A percentile compares a stretch with the other conserved stretches of the same genome.
Evolutionary conservation across 2,797 vertebrate species (phyloP).

Genomic region (Pogoniulus pusillus): DNA sequence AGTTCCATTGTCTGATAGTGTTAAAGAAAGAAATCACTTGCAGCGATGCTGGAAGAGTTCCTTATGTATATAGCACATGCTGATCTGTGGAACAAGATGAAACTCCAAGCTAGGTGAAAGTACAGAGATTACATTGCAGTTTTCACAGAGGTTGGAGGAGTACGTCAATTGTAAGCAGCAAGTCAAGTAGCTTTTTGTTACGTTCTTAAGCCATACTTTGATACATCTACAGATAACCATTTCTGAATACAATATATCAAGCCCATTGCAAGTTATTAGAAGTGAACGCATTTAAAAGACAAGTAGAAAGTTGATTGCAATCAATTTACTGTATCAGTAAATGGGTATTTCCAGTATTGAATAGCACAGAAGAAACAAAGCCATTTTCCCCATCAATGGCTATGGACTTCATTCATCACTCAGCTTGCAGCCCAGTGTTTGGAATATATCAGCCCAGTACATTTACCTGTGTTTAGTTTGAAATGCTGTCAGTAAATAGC

Average conservation of each 20-base stretch:
- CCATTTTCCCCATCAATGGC: neutral
- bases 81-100: neutral
- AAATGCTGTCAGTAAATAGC: neutral
- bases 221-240: neutral
- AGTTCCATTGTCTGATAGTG: neutral
- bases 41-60: neutral
- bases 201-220: neutral
- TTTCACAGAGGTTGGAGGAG: neutral
- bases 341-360: neutral
- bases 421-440: neutral
- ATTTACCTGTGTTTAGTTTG: neutral
- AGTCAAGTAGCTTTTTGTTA: neutral
- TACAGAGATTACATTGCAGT: neutral
- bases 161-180: neutral
- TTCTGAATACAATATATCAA: neutral
- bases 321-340: neutral
- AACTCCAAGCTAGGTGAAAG: neutral
- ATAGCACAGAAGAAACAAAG: neutral
- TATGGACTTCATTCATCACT: neutral
- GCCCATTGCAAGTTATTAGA: neutral
- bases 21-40: neutral
- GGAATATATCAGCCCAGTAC: neutral
- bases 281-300: neutral
- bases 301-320: neutral
- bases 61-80: neutral